Evolutionary conservation across 2,888 invertebrate genomes (phyloP).

Genomic region (Tuta absoluta): DNA sequence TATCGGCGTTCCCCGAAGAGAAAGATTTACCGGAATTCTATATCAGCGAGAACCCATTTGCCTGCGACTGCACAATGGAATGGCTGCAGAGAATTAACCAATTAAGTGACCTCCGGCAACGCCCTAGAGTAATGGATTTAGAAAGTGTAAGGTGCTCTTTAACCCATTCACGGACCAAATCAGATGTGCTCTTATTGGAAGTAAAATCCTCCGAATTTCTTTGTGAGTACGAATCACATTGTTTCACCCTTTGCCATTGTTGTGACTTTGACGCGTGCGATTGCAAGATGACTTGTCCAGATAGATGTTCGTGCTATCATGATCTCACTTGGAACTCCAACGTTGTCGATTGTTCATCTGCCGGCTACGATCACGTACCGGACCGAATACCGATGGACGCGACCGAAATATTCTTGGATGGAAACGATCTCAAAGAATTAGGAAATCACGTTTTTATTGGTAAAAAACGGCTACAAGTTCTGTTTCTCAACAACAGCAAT

Average conservation of each 20-base stretch:
- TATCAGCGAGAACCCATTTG: constrained; percentile 90
- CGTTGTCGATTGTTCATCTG: constrained; percentile 90
- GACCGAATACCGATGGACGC: constrained; percentile 93
- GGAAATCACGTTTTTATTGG: constrained; percentile 93
- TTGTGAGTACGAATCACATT: constrained; percentile 90
- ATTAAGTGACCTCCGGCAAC: constrained; percentile 85
- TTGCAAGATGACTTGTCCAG: constrained; percentile 94
- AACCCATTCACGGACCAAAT: constrained; percentile 84
- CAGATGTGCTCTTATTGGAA: constrained; percentile 83
- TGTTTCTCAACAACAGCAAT: constrained; percentile 90
- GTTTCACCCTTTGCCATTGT: constrained; percentile 93
- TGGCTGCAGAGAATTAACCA: constrained; percentile 91
- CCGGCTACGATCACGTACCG: constrained; percentile 87
- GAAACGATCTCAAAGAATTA: constrained; percentile 88
- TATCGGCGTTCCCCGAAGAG: constrained; percentile 84
- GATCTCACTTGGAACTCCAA: constrained; percentile 93
- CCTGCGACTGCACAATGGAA: constrained; percentile 93
- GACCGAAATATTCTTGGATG: constrained; percentile 92
- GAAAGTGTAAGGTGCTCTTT: constrained; percentile 89
- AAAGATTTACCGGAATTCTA: constrained; percentile 89
- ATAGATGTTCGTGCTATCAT: constrained; percentile 92
- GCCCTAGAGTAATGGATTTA: constrained; percentile 90
- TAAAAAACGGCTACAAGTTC: constrained; percentile 88
- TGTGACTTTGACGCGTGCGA: constrained; percentile 95
- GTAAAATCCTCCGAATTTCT: constrained; percentile 88